These are phyloP conservation scores for Gila robusta DNA, from an alignment of 2,797 vertebrate species.

Conservation along the genomic window DNA sequence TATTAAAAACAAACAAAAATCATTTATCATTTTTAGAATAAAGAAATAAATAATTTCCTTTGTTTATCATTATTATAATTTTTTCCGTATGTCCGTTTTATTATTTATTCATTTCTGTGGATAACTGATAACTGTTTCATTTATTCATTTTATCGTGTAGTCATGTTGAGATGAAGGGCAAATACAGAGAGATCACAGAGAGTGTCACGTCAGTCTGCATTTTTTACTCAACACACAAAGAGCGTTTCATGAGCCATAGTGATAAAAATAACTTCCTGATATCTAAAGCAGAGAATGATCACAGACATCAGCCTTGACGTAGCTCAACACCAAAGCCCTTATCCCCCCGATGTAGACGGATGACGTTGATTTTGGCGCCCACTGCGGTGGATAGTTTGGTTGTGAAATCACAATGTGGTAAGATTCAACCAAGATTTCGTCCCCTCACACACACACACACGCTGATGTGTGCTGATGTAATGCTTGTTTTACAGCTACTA, in stretches of 20 bases:
- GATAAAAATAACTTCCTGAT: conserved; percentile 55
- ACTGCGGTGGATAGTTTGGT: conserved; percentile 48
- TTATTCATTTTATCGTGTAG: not conserved
- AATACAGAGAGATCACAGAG: conserved; percentile 16
- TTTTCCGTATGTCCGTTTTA: too few relatives aligned
- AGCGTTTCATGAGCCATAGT: conserved; percentile 29
- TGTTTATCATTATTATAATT: too few relatives aligned
- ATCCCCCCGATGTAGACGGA: conserved; percentile 28
- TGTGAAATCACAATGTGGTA: conserved; percentile 77
- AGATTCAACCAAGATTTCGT: conserved; percentile 72
- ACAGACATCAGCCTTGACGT: conserved; percentile 44
- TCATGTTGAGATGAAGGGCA: not conserved
- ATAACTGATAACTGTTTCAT: not conserved
- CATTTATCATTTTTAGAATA: too few relatives aligned
- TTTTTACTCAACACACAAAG: conserved; percentile 44
- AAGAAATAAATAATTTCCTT: too few relatives aligned
- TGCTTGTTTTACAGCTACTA: conserved; percentile 60
- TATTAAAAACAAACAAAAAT: too few relatives aligned
- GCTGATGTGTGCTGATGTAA: conserved; percentile 78
- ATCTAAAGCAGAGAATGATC: conserved; percentile 38
- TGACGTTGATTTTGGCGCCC: conserved; percentile 51
- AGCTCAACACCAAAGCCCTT: conserved; percentile 28
- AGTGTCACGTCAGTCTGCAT: conserved; percentile 18
- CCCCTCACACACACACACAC: conserved; percentile 66
- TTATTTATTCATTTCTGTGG: not conserved